phyloP scores from a whole-genome alignment of 1,140 invertebrate genomes.

The Drosophila arawakana region DNA sequence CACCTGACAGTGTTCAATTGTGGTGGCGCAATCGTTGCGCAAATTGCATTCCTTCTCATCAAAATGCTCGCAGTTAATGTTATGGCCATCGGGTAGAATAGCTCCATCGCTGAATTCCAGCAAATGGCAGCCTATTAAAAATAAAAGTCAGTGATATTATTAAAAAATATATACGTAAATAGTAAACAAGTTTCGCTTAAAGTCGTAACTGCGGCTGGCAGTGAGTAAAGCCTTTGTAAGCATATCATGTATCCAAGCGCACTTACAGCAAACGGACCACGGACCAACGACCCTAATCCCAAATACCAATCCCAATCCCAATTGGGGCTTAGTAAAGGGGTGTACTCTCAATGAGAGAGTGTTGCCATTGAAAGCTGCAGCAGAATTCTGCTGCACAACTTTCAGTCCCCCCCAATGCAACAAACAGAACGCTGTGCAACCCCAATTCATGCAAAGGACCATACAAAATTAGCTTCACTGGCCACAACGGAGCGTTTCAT shows the following conservation, averaged over 20 bases:
- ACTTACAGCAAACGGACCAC: constrained; percentile 11
- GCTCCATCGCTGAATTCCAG: constrained; percentile 41
- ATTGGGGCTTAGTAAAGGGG: constrained; percentile 17
- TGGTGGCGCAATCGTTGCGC: constrained; percentile 48
- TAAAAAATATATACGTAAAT: constrained; percentile 23
- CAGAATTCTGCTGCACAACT: constrained; percentile 21
- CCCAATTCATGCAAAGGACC: constrained; percentile 53
- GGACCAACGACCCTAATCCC: constrained; percentile 48
- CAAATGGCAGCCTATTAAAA: constrained; percentile 42
- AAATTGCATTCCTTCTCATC: constrained; percentile 70
- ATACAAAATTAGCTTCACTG: constrained; percentile 76
- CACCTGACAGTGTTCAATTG: constrained; percentile 62
- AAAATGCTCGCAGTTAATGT: constrained; percentile 71
- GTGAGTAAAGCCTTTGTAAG: constrained; percentile 31
- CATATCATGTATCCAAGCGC: constrained; percentile 39
- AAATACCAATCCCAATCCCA: constrained; percentile 26
- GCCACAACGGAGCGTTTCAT: constrained; percentile 67
- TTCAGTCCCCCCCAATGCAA: constrained; percentile 8
- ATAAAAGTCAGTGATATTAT: constrained; percentile 21
- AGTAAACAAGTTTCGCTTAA: constrained; percentile 31
- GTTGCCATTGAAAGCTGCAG: constrained; percentile 50
- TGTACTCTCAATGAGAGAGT: constrained; percentile 31
- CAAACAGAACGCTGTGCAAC: constrained; percentile 50
- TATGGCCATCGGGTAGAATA: constrained; percentile 67
- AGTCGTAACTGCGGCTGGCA: neutral